phyloP scores from a whole-genome alignment of 2,888 invertebrate species.

The Cryptus viduatorius region DNA sequence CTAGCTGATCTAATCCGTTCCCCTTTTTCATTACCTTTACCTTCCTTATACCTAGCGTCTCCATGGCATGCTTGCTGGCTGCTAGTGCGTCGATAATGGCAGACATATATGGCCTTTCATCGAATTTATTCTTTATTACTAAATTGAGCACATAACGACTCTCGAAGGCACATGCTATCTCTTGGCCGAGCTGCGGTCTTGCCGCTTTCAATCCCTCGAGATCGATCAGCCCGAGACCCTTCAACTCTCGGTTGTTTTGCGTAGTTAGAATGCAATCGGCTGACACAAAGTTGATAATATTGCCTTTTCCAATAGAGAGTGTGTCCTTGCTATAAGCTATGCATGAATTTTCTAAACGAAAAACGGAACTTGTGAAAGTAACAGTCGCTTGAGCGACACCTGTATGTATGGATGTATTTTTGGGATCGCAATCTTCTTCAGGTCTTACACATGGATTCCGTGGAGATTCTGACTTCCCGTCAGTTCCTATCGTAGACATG shows the following conservation, averaged over 20 bases:
- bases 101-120: neutral
- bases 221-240: neutral
- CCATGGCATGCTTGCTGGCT: constrained; percentile 24
- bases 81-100: neutral
- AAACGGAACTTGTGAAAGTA: neutral
- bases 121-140: neutral
- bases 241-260: neutral
- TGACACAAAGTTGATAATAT: constrained; percentile 38
- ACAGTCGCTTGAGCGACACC: neutral
- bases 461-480: neutral
- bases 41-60: neutral
- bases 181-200: constrained; percentile 11
- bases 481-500: neutral
- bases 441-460: constrained; percentile 5
- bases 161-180: neutral
- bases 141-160: neutral
- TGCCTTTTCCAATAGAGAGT: constrained; percentile 43
- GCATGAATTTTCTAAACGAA: constrained; percentile 11
- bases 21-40: neutral
- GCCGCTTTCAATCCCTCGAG: constrained; percentile 7
- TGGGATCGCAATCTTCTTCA: constrained; percentile 8
- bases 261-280: constrained; percentile 37
- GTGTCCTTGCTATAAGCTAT: constrained; percentile 37
- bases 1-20: neutral
- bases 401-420: no score